phyloP scores from a whole-genome alignment of 2,888 invertebrate species.

The Sarcophaga rosellei region DNA sequence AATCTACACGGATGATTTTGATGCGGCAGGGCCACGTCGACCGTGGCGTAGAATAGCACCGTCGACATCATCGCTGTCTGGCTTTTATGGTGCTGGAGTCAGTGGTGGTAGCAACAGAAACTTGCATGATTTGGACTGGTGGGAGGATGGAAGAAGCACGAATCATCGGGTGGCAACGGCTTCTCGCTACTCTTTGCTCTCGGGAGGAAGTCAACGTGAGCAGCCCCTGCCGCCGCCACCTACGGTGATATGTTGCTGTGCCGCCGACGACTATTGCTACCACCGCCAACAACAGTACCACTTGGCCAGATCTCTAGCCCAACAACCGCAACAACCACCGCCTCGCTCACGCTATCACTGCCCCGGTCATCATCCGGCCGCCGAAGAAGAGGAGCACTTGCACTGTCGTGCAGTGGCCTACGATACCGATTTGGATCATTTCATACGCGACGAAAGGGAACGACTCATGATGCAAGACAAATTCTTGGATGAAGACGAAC shows the following conservation, averaged over 20 bases:
- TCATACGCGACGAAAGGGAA: constrained; percentile 80
- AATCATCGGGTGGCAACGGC: constrained; percentile 73
- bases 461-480: constrained; percentile 79
- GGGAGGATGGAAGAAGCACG: constrained; percentile 77
- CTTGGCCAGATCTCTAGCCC: constrained; percentile 67
- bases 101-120: constrained; percentile 77
- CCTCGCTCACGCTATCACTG: constrained; percentile 72
- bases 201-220: constrained; percentile 67
- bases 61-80: constrained; percentile 68
- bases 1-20: constrained; percentile 76
- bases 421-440: constrained; percentile 79
- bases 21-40: constrained; percentile 66
- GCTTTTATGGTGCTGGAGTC: constrained; percentile 73
- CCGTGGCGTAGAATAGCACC: constrained; percentile 69
- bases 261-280: constrained; percentile 79
- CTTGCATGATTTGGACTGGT: constrained; percentile 74
- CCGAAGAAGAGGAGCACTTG: constrained; percentile 79
- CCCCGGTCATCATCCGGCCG: constrained; percentile 78
- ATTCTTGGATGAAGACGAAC: constrained; percentile 80
- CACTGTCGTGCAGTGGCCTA: constrained; percentile 76
- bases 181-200: constrained; percentile 71
- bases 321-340: constrained; percentile 63
- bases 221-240: constrained; percentile 71
- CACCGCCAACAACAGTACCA: constrained; percentile 76
- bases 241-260: constrained; percentile 77